These are phyloP conservation scores for Echinarachnius parma DNA, from an alignment of 53 echinoderm and acorn worm genomes.

Conservation along the genomic window DNA sequence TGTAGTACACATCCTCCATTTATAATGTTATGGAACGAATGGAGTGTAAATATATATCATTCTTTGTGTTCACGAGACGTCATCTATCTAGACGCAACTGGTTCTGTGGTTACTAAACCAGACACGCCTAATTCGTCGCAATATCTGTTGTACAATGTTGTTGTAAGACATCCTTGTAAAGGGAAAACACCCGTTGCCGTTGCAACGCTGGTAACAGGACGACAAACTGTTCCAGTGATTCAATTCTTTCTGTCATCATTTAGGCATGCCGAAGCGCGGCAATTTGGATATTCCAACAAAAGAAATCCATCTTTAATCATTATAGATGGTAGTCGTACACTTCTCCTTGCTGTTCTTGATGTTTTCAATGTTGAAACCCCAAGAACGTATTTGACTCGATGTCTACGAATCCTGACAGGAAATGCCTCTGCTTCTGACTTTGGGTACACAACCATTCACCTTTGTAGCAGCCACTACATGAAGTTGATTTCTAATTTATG, in stretches of 20 bases:
- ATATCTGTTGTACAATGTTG: background rate
- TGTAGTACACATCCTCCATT: background rate
- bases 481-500: no score
- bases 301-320: background rate
- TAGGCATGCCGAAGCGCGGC: background rate
- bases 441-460: no score
- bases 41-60: background rate
- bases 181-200: background rate
- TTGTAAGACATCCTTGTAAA: background rate
- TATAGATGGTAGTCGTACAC: background rate
- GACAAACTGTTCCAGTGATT: background rate
- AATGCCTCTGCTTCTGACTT: no score
- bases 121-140: background rate
- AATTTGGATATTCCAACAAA: background rate
- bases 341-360: background rate
- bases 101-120: background rate
- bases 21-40: background rate
- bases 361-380: no score
- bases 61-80: background rate
- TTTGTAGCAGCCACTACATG: no score
- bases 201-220: background rate
- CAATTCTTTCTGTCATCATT: background rate
- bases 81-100: constrained; percentile 1
- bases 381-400: no score
- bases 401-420: no score